phyloP scores from a whole-genome alignment of 1,140 invertebrate species.

The Ceratosolen fusciceps region DNA sequence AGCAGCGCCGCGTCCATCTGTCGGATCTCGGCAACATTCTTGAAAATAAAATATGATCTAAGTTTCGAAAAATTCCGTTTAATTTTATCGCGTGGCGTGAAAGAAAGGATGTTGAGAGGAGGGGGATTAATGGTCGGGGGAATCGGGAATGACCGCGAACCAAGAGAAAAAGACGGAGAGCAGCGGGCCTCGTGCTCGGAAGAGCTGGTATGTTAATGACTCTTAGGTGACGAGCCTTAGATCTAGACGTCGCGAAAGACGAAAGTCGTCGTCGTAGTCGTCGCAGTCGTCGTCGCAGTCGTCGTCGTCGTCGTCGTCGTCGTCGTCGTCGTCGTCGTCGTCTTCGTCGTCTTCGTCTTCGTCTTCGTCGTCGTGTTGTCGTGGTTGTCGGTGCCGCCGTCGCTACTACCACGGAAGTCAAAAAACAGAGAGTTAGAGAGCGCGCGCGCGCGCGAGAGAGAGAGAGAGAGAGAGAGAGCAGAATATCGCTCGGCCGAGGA shows the following conservation, averaged over 20 bases:
- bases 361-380: too few relatives aligned
- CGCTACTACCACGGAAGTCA: too few relatives aligned
- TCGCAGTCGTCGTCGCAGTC: too few relatives aligned
- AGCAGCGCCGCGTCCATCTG: neutral
- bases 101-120: slow-evolving; percentile 38
- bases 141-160: slow-evolving; percentile 48
- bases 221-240: slow-evolving; percentile 68
- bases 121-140: slow-evolving; percentile 20
- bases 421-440: too few relatives aligned
- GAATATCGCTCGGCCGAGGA: slow-evolving; percentile 6
- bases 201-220: slow-evolving; percentile 68
- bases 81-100: slow-evolving; percentile 53
- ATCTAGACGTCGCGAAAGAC: slow-evolving; percentile 64
- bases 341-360: too few relatives aligned
- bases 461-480: neutral
- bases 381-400: too few relatives aligned
- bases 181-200: slow-evolving; percentile 49
- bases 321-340: too few relatives aligned
- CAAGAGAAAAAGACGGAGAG: slow-evolving; percentile 46
- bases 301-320: too few relatives aligned
- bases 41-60: slow-evolving; percentile 39
- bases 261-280: slow-evolving; percentile 55
- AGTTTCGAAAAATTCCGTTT: slow-evolving; percentile 50
- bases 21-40: slow-evolving; percentile 1
- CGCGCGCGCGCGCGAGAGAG: slow-evolving; percentile 39